Conservation (phyloP, 2,888 invertebrate genomes). For the Eucriotettix oculatus region DNA sequence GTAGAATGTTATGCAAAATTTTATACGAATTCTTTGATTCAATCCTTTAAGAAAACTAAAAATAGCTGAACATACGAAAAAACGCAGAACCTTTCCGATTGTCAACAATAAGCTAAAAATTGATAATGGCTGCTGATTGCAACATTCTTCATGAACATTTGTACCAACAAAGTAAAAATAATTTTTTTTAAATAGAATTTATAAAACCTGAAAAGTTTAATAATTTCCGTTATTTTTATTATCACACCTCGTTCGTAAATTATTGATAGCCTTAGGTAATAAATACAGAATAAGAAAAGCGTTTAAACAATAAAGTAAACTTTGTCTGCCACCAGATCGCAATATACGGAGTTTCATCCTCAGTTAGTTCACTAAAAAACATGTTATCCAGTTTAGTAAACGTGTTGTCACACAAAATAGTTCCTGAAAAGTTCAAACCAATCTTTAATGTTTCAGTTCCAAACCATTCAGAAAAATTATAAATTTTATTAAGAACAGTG, state of each 20-base stretch:
- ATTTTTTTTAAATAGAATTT: neutral
- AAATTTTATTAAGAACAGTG: no score
- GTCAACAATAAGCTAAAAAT: neutral
- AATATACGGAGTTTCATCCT: no score
- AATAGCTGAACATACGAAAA: neutral
- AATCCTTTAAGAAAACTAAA: neutral
- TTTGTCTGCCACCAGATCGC: no score
- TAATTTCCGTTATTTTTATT: neutral
- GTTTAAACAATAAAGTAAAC: no score
- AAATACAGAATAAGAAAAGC: no score
- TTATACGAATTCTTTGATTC: neutral
- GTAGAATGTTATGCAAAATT: neutral
- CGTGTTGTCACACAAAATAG: no score
- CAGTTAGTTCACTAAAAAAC: no score
- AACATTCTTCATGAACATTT: neutral
- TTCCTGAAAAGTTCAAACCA: no score
- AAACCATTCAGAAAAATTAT: no score
- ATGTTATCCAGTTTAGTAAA: no score
- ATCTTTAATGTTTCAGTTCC: no score
- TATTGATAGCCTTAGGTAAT: no score
- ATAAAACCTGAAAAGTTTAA: neutral
- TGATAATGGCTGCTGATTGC: neutral
- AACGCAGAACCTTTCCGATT: neutral
- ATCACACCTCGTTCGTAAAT: neutral
- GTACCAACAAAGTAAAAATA: neutral